Percentiles rank a stretch among this genome's conserved stretches.
phyloP scores from a whole-genome alignment of 2,888 invertebrate genomes.

The Drosophila sordidula region DNA sequence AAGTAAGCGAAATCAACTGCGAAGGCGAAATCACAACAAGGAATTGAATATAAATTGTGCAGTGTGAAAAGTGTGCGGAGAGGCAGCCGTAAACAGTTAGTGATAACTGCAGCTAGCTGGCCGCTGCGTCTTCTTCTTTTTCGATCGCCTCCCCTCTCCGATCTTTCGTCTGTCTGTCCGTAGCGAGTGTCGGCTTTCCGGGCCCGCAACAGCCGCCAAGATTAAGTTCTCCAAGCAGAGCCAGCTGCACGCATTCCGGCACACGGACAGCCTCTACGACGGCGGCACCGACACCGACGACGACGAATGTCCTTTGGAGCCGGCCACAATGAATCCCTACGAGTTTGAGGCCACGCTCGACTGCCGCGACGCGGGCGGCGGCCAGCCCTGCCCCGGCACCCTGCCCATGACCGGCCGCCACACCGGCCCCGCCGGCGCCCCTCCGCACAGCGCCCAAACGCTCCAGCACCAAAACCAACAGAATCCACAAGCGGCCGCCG shows the following conservation, averaged over 20 bases:
- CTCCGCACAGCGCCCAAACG: conserved; percentile 72
- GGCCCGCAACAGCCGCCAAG: conserved; percentile 81
- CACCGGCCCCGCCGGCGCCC: conserved; percentile 27
- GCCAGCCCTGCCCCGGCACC: conserved; percentile 61
- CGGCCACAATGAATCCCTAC: conserved; percentile 85
- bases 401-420: conserved; percentile 70
- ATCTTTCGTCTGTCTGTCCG: conserved; percentile 41
- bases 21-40: neutral
- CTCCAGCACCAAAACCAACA: conserved; percentile 82
- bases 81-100: conserved; percentile 18
- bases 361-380: conserved; percentile 84
- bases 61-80: conserved; percentile 21
- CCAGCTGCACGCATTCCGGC: conserved; percentile 83
- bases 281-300: conserved; percentile 84
- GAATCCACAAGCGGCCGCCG: conserved; percentile 78
- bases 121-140: conserved; percentile 10
- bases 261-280: conserved; percentile 84
- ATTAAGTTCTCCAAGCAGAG: conserved; percentile 84
- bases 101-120: conserved; percentile 5
- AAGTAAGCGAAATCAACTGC: conserved; percentile 22
- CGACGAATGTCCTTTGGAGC: conserved; percentile 84
- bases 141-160: conserved; percentile 9
- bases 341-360: conserved; percentile 85
- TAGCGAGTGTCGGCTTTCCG: conserved; percentile 58
- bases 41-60: conserved; percentile 30